These are phyloP conservation scores for Odontomyia ornata DNA, from an alignment of 2,888 invertebrate genomes.

Conservation along the genomic window DNA sequence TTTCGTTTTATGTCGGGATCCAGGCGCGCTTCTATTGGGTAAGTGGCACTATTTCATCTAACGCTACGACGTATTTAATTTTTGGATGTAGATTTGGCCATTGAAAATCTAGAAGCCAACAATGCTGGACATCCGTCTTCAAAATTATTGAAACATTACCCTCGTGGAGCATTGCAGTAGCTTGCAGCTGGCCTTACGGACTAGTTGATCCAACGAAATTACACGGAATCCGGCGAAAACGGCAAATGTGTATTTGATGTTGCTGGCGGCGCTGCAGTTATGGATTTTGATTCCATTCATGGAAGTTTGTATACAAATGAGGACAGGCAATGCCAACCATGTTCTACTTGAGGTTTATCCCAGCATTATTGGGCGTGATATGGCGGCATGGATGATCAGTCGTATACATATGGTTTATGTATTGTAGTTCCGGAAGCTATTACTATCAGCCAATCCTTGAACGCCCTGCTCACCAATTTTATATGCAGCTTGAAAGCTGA, in stretches of 20 bases:
- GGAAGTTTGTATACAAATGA: slow-evolving; percentile 87
- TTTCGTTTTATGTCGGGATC: too few relatives aligned
- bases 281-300: slow-evolving; percentile 96
- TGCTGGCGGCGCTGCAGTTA: slow-evolving; percentile 98
- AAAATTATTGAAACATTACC: slow-evolving; percentile 93
- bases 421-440: slow-evolving; percentile 90
- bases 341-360: slow-evolving; percentile 91
- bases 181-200: slow-evolving; percentile 93
- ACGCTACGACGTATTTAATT: slow-evolving; percentile 99
- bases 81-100: slow-evolving; percentile 95
- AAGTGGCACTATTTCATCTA: too few relatives aligned
- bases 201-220: slow-evolving; percentile 95
- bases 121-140: slow-evolving; percentile 94
- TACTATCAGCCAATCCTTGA: slow-evolving; percentile 85
- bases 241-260: slow-evolving; percentile 97
- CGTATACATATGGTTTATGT: slow-evolving; percentile 86
- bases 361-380: slow-evolving; percentile 94
- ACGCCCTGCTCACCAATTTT: slow-evolving; percentile 81
- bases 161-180: slow-evolving; percentile 96
- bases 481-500: slow-evolving; percentile 90
- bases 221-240: slow-evolving; percentile 99
- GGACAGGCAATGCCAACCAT: slow-evolving; percentile 97
- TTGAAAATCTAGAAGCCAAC: slow-evolving; percentile 92
- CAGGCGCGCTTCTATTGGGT: too few relatives aligned
- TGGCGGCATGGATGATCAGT: slow-evolving; percentile 98